phyloP scores from a whole-genome alignment of 2,797 vertebrate genomes.

The Micromesistius poutassou region DNA sequence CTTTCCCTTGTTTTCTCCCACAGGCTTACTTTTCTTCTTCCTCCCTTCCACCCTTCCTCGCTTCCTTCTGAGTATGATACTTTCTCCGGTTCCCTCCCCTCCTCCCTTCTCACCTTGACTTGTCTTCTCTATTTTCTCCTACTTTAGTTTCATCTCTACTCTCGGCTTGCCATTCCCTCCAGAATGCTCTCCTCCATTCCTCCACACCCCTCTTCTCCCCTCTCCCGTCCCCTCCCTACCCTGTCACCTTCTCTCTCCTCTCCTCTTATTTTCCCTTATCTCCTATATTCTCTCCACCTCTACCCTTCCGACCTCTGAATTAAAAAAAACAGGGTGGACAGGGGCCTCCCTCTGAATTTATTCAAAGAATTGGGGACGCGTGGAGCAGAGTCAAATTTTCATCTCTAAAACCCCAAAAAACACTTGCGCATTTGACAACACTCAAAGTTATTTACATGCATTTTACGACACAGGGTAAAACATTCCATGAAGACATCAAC shows the following conservation, averaged over 20 bases:
- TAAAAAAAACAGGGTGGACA: slow-evolving; percentile 49
- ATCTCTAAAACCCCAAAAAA: slow-evolving; percentile 65
- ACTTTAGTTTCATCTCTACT: background rate
- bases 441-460: slow-evolving; percentile 8
- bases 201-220: background rate
- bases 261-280: slow-evolving; percentile 27
- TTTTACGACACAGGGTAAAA: background rate
- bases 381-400: slow-evolving; percentile 61
- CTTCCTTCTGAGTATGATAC: background rate
- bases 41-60: background rate
- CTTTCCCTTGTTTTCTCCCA: slow-evolving; percentile 9
- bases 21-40: background rate
- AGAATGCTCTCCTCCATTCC: background rate
- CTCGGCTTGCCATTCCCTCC: background rate
- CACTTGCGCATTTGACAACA: slow-evolving; percentile 36
- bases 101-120: slow-evolving; percentile 4
- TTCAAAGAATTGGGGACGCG: slow-evolving; percentile 68
- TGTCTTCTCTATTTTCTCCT: background rate
- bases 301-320: slow-evolving; percentile 36
- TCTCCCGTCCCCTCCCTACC: background rate
- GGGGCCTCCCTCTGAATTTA: slow-evolving; percentile 65
- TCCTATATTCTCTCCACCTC: slow-evolving; percentile 4
- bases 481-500: background rate
- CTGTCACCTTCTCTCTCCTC: slow-evolving; percentile 40
- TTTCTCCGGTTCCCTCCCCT: background rate